Base-by-base conservation (phyloP, 2,888 invertebrate species). In the Drosophila nr. fundita region DNA sequence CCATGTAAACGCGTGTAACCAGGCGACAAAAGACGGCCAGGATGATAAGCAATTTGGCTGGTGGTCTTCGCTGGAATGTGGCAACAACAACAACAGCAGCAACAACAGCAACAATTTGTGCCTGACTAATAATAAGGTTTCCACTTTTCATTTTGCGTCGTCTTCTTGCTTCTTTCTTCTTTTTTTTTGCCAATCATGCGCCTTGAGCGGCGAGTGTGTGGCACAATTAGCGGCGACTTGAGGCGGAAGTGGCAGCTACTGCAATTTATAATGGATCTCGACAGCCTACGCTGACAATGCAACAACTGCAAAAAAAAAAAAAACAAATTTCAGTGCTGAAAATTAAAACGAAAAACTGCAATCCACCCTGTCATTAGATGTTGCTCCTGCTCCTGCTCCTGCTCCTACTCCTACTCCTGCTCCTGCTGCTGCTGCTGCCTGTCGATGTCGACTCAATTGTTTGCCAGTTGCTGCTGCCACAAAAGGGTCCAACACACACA, bases 351-450 rank as follows among this genome's bases (percentile, higher is more conserved):
- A 69, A 69, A 78, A 78, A 76, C 72, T 86, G 87, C 87, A 78
- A 88, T 83, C 88, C 87, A 87, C 87, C 87, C 87, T 87, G 87
- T 87, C 82, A 87, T 87, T 87, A 87, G 88, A 87, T 30, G 57
- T 57, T 57, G 57, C 50, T 64, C 21, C 40, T 50, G 49, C 40
- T 52, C 40, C 29, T 69, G 59, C 53, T 48, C 34, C 27, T 69
- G 40, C 42, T 48, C 24, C 73, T 63, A 42, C 30, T 63, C n/a
- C 32, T 50, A 40, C 40, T 48, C n/a, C 29, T 66, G 59, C 49
- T 52, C 34, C 27, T 73, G 62, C 36, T 48, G 59, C 53, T 50
- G 38, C 30, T 74, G 63, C 48, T 49, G 66, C 27, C 72, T 68
- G 68, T 65, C 73, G 77, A 77, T 75, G 66, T 54, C 58, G 64